Evolutionary conservation across 2,797 vertebrate genomes (phyloP).

Genomic region (Tokudaia tokunoshimensis): DNA sequence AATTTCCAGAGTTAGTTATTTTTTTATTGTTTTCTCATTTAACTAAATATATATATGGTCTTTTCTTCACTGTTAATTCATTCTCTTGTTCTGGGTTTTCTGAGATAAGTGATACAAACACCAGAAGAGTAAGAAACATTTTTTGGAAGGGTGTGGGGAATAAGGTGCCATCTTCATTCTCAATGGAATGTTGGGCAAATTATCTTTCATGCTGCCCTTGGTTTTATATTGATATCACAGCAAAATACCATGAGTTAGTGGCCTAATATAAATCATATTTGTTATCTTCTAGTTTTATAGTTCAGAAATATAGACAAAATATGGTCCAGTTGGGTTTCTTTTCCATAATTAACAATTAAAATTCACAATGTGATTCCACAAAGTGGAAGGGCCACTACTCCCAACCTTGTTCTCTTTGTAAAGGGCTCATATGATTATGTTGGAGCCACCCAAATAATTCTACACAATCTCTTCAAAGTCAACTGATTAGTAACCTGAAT

Average conservation of each 20-base stretch:
- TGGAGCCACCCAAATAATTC: neutral
- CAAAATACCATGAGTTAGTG: neutral
- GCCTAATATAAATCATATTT: neutral
- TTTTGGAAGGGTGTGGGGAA: neutral
- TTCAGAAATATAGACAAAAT: conserved; percentile 6
- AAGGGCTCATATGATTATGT: neutral
- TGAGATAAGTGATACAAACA: neutral
- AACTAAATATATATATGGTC: neutral
- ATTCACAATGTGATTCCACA: neutral
- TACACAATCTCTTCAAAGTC: neutral
- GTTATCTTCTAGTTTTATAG: neutral
- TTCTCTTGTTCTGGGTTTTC: neutral
- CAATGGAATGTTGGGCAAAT: conserved; percentile 28
- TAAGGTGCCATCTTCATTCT: conserved; percentile 6
- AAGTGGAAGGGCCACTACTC: neutral
- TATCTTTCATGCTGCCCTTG: neutral
- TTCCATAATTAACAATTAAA: conserved; percentile 5
- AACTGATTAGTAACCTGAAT: neutral
- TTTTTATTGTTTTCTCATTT: conserved; percentile 38
- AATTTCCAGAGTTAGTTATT: neutral
- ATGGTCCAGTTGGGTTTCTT: neutral
- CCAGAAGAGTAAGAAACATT: conserved; percentile 9
- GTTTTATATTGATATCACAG: neutral
- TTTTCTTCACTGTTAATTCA: conserved; percentile 4
- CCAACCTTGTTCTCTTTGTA: neutral